Conservation (phyloP, 2,888 invertebrate species). For the Sarcophaga subvicina region DNA sequence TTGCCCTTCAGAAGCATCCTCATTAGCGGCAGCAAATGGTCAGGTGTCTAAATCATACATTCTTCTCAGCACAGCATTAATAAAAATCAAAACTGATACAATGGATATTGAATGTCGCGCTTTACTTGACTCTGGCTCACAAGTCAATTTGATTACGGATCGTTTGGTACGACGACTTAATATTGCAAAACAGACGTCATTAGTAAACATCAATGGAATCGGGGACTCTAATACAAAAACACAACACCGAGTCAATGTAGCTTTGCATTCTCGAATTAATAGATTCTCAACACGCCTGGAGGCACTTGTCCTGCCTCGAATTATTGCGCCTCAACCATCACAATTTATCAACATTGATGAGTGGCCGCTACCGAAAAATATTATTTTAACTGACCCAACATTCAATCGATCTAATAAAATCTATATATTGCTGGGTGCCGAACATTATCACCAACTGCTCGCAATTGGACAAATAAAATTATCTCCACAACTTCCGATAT, state of each 20-base stretch:
- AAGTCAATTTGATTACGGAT: conserved; percentile 4
- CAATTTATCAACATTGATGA: too few relatives aligned
- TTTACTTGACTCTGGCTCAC: not conserved
- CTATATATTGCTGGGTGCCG: not conserved
- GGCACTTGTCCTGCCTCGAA: too few relatives aligned
- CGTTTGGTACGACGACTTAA: not conserved
- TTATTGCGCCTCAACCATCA: too few relatives aligned
- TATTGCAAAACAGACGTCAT: not conserved
- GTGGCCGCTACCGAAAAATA: too few relatives aligned
- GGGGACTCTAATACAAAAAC: not conserved
- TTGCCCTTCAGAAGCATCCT: too few relatives aligned
- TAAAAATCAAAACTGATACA: too few relatives aligned
- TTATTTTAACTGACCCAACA: too few relatives aligned
- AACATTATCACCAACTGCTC: not conserved
- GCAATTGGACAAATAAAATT: not conserved
- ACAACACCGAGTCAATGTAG: not conserved
- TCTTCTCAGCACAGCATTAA: too few relatives aligned
- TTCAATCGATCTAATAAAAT: too few relatives aligned
- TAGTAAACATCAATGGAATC: not conserved
- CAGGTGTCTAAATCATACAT: too few relatives aligned
- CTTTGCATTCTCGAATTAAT: not conserved
- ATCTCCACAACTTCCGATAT: not conserved
- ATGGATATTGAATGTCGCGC: not conserved
- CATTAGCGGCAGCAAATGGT: too few relatives aligned
- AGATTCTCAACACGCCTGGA: too few relatives aligned